phyloP scores from a whole-genome alignment of 2,888 invertebrate species.

The Aproaerema taeniolella region DNA sequence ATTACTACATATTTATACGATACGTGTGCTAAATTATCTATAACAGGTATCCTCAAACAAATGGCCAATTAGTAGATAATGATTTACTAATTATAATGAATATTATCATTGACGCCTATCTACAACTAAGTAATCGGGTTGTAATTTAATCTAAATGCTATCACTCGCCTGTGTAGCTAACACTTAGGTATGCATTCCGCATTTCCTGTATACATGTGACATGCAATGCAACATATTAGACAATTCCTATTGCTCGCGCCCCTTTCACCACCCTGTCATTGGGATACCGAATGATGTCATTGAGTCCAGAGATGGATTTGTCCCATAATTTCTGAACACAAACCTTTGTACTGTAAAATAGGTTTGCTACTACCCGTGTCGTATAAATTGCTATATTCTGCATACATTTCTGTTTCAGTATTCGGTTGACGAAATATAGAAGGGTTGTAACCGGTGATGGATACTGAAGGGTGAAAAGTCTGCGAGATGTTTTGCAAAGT shows the following conservation, averaged over 20 bases:
- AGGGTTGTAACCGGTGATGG: constrained; percentile 28
- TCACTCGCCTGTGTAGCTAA: background rate
- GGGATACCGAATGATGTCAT: constrained; percentile 71
- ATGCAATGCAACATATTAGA: constrained; percentile 28
- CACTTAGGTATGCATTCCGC: constrained; percentile 4
- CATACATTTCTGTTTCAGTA: constrained; percentile 33
- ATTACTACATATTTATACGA: no score
- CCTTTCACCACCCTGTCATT: constrained; percentile 68
- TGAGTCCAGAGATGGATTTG: constrained; percentile 68
- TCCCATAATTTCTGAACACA: constrained; percentile 69
- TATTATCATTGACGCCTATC: no score
- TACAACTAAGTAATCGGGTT: no score
- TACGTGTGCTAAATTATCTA: no score
- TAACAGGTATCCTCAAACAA: no score
- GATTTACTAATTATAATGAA: no score
- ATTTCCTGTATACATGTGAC: background rate
- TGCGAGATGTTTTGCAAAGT: constrained; percentile 25
- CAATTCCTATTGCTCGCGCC: constrained; percentile 42
- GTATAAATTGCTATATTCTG: constrained; percentile 7
- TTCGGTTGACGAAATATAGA: background rate
- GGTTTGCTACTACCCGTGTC: constrained; percentile 6
- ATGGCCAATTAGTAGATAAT: no score
- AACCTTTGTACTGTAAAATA: constrained; percentile 30
- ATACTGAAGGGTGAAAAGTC: constrained; percentile 12
- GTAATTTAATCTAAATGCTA: background rate